Base-by-base conservation (phyloP, 2,797 vertebrate species). In the Acestrorhynchus altus region DNA sequence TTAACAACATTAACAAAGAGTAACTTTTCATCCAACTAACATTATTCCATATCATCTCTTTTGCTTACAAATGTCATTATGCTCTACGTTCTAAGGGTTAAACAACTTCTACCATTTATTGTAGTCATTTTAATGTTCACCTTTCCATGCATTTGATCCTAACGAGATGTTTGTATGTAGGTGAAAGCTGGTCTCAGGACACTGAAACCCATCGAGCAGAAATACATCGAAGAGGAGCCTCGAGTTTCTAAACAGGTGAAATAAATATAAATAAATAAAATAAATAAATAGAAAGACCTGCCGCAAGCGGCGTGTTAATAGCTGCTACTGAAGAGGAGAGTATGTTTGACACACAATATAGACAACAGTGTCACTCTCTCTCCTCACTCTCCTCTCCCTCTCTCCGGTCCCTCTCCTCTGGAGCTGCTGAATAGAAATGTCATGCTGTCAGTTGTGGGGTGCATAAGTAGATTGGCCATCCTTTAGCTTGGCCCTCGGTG, bases 241-340 rank as follows among this genome's bases (percentile, higher is more conserved):
- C 97, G 95, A 91, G 94, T 98, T 85, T 99, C 97, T 84, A 98
- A 98, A 86, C 95, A 98, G 87, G 97, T 98, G 89, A 92, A 8
- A 16, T 20, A 78, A 76, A 81, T 98, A 89, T 92, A 8, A 16
- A 28, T 89, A 98, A 98, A 94, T 89, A 92, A 5, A 16, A 20
- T 89, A 98, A 98, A 94, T 2, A 35, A 35, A 35, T 35, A 35
- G 6, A 35, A 65, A 64, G 28, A 12, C 10, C 20, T 16, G 20
- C 8, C 47, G 35, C 47, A 57, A 56, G 28, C 63, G 59, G 44
- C 35, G 16, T 44, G 31, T 44, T 63, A 52, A 42, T 71, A 11
- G 47, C 65, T 68, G 65, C 46, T 51, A 15, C 8, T 31, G 28
- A 46, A 67, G 10, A 60, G 42, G 28, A 47, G 26, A 51, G 31